These are phyloP conservation scores for Gouania willdenowi DNA, from an alignment of 2,797 vertebrate genomes.

Conservation along the genomic window DNA sequence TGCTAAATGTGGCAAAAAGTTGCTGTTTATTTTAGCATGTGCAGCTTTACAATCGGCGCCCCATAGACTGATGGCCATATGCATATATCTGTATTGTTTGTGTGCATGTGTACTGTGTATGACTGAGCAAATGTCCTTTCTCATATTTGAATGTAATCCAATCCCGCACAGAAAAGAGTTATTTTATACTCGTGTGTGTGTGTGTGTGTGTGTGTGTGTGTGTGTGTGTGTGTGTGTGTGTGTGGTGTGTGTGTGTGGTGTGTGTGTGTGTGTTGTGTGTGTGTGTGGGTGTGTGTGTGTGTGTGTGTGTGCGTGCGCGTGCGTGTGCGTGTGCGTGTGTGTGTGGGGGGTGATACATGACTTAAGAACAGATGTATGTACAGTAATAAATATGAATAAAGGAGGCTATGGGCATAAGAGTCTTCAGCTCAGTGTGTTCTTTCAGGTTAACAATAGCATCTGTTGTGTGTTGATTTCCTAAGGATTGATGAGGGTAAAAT, in stretches of 20 bases:
- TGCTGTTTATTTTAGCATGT: no score
- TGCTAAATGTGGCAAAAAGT: no score
- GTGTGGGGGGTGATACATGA: slow-evolving; percentile 38
- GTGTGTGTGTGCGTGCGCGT: slow-evolving; percentile 3
- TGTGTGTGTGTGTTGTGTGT: slow-evolving; percentile 8
- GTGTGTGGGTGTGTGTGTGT: slow-evolving; percentile 12
- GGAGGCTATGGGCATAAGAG: slow-evolving; percentile 34
- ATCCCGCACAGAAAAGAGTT: slow-evolving; percentile 50
- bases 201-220: slow-evolving; percentile 10
- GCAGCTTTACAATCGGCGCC: no score
- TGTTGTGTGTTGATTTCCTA: background rate
- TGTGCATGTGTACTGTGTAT: background rate
- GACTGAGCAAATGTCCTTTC: slow-evolving; percentile 22
- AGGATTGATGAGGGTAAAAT: no score
- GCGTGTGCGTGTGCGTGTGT: slow-evolving; percentile 8
- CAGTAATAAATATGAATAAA: slow-evolving; percentile 70
- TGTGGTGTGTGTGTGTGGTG: slow-evolving; percentile 11
- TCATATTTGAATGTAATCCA: slow-evolving; percentile 56
- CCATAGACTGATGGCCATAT: slow-evolving; percentile 39
- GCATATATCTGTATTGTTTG: slow-evolving; percentile 37
- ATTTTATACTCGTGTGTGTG: slow-evolving; percentile 43
- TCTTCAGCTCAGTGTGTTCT: background rate
- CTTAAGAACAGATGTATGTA: slow-evolving; percentile 63
- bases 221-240: slow-evolving; percentile 8
- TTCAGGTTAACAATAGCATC: no score